These are phyloP conservation scores for Phrynocephalus versicolor DNA, from an alignment of 2,113 vertebrate species.

Conservation along the genomic window DNA sequence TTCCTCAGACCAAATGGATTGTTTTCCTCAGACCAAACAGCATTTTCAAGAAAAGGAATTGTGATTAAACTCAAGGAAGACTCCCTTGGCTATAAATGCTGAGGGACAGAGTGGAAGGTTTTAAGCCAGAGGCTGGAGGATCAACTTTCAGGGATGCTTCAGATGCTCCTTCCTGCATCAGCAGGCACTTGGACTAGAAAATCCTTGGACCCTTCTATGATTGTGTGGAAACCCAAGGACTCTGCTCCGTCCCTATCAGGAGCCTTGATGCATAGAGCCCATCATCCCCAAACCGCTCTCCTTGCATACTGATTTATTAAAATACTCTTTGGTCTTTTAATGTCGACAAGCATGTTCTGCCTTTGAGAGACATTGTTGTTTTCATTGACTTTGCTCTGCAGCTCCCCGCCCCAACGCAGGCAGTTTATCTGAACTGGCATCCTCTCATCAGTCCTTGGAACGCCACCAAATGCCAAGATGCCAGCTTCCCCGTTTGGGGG, in stretches of 20 bases:
- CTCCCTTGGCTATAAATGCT: no score
- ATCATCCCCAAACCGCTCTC: neutral
- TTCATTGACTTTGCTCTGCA: neutral
- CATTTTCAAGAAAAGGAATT: no score
- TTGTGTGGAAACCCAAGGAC: no score
- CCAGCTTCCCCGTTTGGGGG: slow-evolving; percentile 29
- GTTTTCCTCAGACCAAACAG: no score
- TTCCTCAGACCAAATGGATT: no score
- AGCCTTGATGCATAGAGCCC: neutral
- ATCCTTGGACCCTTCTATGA: no score
- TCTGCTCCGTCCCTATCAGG: neutral
- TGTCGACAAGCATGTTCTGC: neutral
- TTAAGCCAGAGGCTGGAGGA: no score
- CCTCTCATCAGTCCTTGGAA: slow-evolving; percentile 20
- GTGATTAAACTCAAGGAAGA: no score
- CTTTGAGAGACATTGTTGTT: neutral
- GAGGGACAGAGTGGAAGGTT: no score
- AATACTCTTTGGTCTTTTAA: neutral
- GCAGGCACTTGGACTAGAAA: no score
- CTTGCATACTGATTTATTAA: neutral
- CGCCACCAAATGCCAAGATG: slow-evolving; percentile 48
- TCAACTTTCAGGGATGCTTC: no score
- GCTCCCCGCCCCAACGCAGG: fast-evolving
- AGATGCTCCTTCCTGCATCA: no score
- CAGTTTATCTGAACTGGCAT: slow-evolving; percentile 34